A percentile compares a stretch with the other conserved stretches of the same genome.
phyloP scores from a whole-genome alignment of 2,888 invertebrate species.

The Agrilus cyanescens region DNA sequence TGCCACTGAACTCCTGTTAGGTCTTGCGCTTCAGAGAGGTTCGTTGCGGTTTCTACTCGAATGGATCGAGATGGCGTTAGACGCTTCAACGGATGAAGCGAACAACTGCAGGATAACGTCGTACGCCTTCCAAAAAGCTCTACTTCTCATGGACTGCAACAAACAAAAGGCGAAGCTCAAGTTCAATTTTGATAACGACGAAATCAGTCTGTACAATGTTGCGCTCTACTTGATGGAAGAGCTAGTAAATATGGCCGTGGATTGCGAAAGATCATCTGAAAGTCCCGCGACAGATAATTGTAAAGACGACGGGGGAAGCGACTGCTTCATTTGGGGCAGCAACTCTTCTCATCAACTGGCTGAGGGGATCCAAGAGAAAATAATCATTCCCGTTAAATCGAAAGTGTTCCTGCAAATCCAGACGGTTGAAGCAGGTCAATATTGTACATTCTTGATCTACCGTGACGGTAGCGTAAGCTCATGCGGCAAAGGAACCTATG shows the following conservation, averaged over 20 bases:
- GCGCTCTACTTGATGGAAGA: slow-evolving; percentile 44
- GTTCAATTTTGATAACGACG: slow-evolving; percentile 11
- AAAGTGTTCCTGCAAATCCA: slow-evolving; percentile 45
- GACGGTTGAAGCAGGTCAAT: slow-evolving; percentile 53
- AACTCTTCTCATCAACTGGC: slow-evolving; percentile 53
- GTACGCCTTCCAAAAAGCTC: slow-evolving; percentile 26
- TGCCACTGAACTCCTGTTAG: slow-evolving; percentile 42
- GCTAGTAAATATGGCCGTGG: slow-evolving; percentile 34
- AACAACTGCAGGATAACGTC: slow-evolving; percentile 20
- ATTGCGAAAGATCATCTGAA: slow-evolving; percentile 29
- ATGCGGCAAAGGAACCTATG: slow-evolving; percentile 52
- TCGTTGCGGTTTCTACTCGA: slow-evolving; percentile 46
- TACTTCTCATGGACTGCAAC: slow-evolving; percentile 24
- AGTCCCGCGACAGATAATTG: slow-evolving; percentile 3
- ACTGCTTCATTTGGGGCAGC: slow-evolving; percentile 53
- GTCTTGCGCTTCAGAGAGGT: slow-evolving; percentile 46
- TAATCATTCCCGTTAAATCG: slow-evolving; percentile 43
- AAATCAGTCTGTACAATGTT: slow-evolving; percentile 38
- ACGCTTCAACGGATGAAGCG: slow-evolving; percentile 24
- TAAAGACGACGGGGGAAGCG: slow-evolving; percentile 23
- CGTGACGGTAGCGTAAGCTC: slow-evolving; percentile 45
- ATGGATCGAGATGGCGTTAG: slow-evolving; percentile 50
- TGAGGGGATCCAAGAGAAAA: slow-evolving; percentile 48
- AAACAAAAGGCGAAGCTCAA: slow-evolving; percentile 17
- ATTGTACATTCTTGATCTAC: slow-evolving; percentile 50